Base-by-base conservation (phyloP, 1,140 invertebrate genomes). In the Maniola jurtina region DNA sequence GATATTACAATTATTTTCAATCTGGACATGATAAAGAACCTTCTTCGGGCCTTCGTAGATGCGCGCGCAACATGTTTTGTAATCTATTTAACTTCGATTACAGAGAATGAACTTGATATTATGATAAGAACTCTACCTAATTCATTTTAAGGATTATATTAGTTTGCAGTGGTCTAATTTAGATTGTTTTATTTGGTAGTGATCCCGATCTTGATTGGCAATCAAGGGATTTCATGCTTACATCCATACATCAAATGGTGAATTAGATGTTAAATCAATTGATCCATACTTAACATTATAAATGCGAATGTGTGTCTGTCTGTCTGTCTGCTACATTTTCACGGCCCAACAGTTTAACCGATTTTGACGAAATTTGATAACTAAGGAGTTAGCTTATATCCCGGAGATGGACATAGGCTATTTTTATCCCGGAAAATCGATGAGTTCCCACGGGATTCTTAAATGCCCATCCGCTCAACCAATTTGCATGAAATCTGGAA, bases 41-140 rank as follows among this genome's bases (percentile, higher is more conserved):
- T 65, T 63, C n/a, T 36, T 9, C 13, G 47, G 9, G 59, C 40
- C 54, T 61, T 42, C 55, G 42, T n/a, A 68, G 42, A 55, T 79
- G 77, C 77, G 81, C 81, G 79, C 81, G 81, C 81, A 83, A 47
- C 57, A 45, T 81, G 74, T 83, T 80, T 25, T 83, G 72, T 80
- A 81, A 81, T 83, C 74, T 73, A 73, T 62, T 80, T 77, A 74
- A 58, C 42, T 77, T 76, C 79, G 79, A 79, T 77, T 80, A 54
- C 62, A 58, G 9, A 58, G 52, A 57, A 42, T 50, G 13, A 40
- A 40, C 9, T 57, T 61, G 52, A 7, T 33, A 57, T 36, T 9
- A 50, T 4, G 58, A 67, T 47, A 33, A 15, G 25, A 25, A 8
- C 57, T 47, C 13, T 64, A 64, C 11, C 33, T 2, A 5, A 13